Percentiles rank a stretch among this genome's conserved stretches.
Evolutionary conservation across 2,888 invertebrate genomes (phyloP).

Genomic region (Adelognathus sp.): DNA sequence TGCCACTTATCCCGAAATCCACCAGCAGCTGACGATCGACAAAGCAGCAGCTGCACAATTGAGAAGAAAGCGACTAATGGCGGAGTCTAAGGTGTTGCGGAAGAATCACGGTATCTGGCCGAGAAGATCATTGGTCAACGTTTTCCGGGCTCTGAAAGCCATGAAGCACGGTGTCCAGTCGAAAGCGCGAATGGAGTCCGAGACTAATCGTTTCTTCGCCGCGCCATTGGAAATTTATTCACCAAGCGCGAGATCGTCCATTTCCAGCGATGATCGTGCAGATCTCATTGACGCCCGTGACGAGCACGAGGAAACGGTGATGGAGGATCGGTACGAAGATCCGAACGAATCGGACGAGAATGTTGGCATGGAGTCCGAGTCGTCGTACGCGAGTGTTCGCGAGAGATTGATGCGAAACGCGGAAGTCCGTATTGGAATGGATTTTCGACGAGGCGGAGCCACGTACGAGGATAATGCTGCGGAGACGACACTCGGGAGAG

Average conservation of each 20-base stretch:
- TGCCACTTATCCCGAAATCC: slow-evolving; percentile 47
- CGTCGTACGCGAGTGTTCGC: slow-evolving; percentile 52
- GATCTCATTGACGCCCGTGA: slow-evolving; percentile 8
- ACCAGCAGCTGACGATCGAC: neutral
- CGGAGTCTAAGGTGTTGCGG: slow-evolving; percentile 1
- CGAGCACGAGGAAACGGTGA: neutral
- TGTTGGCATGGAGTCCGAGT: slow-evolving; percentile 33
- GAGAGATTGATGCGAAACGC: slow-evolving; percentile 59
- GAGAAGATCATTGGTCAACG: slow-evolving; percentile 45
- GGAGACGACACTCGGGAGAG: slow-evolving; percentile 3
- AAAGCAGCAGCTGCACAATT: neutral
- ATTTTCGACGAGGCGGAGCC: slow-evolving; percentile 19
- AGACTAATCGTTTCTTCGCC: slow-evolving; percentile 46
- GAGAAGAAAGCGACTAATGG: slow-evolving; percentile 5
- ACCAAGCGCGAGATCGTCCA: slow-evolving; percentile 39
- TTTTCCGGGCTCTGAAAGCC: slow-evolving; percentile 52
- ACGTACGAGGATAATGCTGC: slow-evolving; percentile 14
- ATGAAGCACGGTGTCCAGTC: slow-evolving; percentile 49
- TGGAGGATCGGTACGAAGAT: neutral
- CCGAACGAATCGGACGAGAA: neutral
- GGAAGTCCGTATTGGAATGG: slow-evolving; percentile 22
- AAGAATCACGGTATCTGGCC: slow-evolving; percentile 45
- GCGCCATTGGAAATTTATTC: slow-evolving; percentile 41
- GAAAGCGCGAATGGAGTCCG: slow-evolving; percentile 39
- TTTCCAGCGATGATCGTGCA: slow-evolving; percentile 46